Conservation (phyloP, 2,888 invertebrate genomes). For the Caenorhabditis doughertyi region DNA sequence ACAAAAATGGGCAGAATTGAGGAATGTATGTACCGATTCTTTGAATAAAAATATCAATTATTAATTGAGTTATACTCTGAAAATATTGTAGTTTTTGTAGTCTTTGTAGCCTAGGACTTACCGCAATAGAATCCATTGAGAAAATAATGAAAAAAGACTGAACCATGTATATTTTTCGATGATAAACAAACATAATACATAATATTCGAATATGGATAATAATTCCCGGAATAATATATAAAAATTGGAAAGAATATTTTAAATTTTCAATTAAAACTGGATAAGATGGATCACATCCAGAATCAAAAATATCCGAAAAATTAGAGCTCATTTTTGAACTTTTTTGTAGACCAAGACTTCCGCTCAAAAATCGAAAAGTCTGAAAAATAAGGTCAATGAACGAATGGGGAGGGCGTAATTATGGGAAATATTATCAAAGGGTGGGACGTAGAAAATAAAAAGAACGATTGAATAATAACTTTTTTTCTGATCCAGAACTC, state of each 20-base stretch:
- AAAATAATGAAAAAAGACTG: slow-evolving; percentile 54
- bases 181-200: slow-evolving; percentile 7
- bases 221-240: slow-evolving; percentile 38
- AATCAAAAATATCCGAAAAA: slow-evolving; percentile 8
- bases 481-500: too few relatives aligned
- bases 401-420: background rate
- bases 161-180: slow-evolving; percentile 42
- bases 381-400: background rate
- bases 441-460: too few relatives aligned
- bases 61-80: slow-evolving; percentile 39
- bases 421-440: background rate
- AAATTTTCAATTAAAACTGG: slow-evolving; percentile 25
- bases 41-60: slow-evolving; percentile 42
- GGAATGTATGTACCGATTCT: slow-evolving; percentile 45
- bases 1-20: slow-evolving; percentile 47
- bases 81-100: slow-evolving; percentile 1
- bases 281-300: slow-evolving; percentile 15
- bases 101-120: slow-evolving; percentile 13
- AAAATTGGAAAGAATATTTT: slow-evolving; percentile 45
- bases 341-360: background rate
- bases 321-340: background rate
- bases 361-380: background rate
- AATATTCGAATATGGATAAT: slow-evolving; percentile 30
- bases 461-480: too few relatives aligned
- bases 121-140: slow-evolving; percentile 48